Conservation (phyloP, 1,140 invertebrate genomes). For the Myzus persicae region DNA sequence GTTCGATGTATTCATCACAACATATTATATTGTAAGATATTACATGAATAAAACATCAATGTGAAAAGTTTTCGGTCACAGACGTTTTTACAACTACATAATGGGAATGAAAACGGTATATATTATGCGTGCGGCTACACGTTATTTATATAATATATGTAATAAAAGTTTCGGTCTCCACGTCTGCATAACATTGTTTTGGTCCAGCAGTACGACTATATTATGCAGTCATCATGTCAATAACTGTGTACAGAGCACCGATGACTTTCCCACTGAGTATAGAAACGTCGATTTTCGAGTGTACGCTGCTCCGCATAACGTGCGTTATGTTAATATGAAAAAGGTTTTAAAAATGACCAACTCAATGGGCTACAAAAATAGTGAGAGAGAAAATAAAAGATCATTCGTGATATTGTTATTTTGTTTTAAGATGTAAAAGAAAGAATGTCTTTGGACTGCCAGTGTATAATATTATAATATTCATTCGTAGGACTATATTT, state of each 20-base stretch:
- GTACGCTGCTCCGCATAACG: not conserved
- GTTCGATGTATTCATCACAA: not conserved
- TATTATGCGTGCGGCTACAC: not conserved
- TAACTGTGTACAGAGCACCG: not conserved
- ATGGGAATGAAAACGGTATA: not conserved
- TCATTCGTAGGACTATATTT: not conserved
- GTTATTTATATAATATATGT: not conserved
- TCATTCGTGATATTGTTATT: conserved; percentile 6
- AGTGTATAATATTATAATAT: not conserved
- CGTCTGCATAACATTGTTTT: not conserved
- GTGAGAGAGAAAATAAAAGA: not conserved
- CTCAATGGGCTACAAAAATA: not conserved
- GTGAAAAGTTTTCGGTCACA: conserved; percentile 3
- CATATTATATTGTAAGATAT: too few species aligned
- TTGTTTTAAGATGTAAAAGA: conserved; percentile 22
- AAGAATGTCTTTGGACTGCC: not conserved
- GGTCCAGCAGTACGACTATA: not conserved
- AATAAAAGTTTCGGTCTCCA: not conserved
- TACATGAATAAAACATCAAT: not conserved
- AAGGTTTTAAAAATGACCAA: not conserved
- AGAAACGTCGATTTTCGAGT: not conserved
- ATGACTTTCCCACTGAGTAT: not conserved
- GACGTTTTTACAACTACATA: not conserved
- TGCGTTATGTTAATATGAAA: not conserved
- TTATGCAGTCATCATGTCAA: not conserved